phyloP scores from a whole-genome alignment of 1,140 invertebrate species.

The Heterodera carotae region DNA sequence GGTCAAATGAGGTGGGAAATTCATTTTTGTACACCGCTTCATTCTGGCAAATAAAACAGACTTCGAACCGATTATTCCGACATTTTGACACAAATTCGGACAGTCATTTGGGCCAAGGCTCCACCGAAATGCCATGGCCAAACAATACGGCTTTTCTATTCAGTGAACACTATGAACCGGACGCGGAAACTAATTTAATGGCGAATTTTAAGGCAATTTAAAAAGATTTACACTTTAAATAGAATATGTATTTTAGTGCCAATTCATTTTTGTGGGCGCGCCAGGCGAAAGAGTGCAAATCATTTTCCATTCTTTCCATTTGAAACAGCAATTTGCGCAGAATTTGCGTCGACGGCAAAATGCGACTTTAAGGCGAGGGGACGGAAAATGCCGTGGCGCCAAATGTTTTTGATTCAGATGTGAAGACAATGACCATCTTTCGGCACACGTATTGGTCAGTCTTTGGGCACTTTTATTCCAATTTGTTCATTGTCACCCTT shows the following conservation, averaged over 20 bases:
- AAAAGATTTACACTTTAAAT: conserved; percentile 4
- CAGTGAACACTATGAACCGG: conserved; percentile 26
- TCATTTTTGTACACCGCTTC: not conserved
- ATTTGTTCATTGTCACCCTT: too few relatives aligned
- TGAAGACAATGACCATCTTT: conserved; percentile 60
- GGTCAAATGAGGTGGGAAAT: not conserved
- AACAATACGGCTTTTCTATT: conserved; percentile 3
- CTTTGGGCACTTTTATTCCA: not conserved
- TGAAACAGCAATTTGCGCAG: conserved; percentile 20
- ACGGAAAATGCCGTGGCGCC: not conserved
- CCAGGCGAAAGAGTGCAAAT: conserved; percentile 54
- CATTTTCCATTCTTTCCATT: conserved; percentile 47
- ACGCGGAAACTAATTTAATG: conserved; percentile 10
- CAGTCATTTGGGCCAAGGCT: not conserved
- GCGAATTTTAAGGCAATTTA: conserved; percentile 23
- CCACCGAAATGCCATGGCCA: not conserved
- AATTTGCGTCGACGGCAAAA: conserved; percentile 17
- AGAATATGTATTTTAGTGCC: conserved; percentile 48
- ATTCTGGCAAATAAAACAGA: not conserved
- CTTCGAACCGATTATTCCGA: not conserved
- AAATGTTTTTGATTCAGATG: conserved; percentile 47
- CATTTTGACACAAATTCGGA: not conserved
- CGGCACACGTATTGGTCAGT: conserved; percentile 62
- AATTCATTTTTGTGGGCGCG: conserved; percentile 59
- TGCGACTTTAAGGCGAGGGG: not conserved